Evolutionary conservation across 2,113 vertebrate genomes (phyloP).

Genomic region (Talpa occidentalis): DNA sequence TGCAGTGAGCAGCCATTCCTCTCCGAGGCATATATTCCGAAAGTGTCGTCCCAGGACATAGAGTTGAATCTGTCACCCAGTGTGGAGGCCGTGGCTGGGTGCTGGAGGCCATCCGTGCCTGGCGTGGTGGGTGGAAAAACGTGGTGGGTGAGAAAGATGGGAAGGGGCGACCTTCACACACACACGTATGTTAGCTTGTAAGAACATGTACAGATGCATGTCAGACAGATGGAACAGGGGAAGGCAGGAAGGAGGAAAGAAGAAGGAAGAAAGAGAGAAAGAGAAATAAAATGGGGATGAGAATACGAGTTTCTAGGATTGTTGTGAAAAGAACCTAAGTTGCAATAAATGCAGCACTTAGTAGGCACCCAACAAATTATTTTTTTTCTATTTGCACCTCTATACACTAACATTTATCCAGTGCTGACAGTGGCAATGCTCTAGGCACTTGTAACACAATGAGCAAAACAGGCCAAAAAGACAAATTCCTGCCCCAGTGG

Average conservation of each 20-base stretch:
- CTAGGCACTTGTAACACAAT: background rate
- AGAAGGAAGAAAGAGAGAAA: too few species aligned
- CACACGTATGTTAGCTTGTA: accelerated
- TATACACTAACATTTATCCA: accelerated
- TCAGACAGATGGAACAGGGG: background rate
- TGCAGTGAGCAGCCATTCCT: accelerated
- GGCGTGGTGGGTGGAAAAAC: background rate
- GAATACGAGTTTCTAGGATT: background rate
- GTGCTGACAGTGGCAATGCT: background rate
- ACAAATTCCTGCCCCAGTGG: background rate
- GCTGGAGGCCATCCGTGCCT: background rate
- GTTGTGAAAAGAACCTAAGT: background rate
- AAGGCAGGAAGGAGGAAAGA: accelerated
- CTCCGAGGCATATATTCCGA: accelerated
- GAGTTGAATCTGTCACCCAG: accelerated
- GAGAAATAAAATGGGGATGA: background rate
- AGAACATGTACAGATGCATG: accelerated
- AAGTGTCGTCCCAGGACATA: background rate
- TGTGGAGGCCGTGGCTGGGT: too few species aligned
- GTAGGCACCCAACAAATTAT: accelerated
- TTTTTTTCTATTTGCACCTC: background rate
- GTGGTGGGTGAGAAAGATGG: background rate
- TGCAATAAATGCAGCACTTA: background rate
- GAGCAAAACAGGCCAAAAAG: background rate
- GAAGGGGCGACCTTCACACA: accelerated